Evolutionary conservation across 2,797 vertebrate genomes (phyloP), one percentile per base, ranked within the genome.

Genomic region (Silurus aristotelis): DNA sequence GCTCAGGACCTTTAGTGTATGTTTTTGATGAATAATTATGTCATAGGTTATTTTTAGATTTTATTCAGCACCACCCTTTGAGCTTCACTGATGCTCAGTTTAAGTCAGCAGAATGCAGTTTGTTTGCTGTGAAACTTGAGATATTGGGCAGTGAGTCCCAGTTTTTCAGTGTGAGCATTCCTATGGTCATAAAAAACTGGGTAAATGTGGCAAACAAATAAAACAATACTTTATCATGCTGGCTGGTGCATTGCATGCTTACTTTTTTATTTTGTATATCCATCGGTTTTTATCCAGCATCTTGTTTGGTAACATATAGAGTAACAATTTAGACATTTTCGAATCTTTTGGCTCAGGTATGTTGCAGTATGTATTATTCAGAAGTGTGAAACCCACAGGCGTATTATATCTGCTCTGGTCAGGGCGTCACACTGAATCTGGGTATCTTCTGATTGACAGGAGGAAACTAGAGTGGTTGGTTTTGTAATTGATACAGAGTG

Each of bases 341-440:
- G n/a, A 80, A 67, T 67, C 10, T 25, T 80, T 55, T 67, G 25
- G 79, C 79, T 67, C 46, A 17, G 46, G 63, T 52, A 19, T 46
- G 15, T 3, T 52, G 46, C 79, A 52, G 43, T 66, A 80, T 80
- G 79, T 80, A 67, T 80, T 80, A 80, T 80, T 80, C 60, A 80
- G 58, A 46, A 63, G 46, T 8, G 46, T 13, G 25, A 55, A 67
- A 52, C 61, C 78, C n/a, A n/a, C 2, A 43, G 43, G 61, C 43
- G n/a, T 80, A 67, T 80, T 67, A 55, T 67, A 67, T 80, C 17
- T 3, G 3, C n/a, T 66, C 78, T 48, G 43, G 61, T 66, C 38
- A 6, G 78, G 58, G 13, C 14, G 13, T 80, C 77, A 61, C 58
- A 15, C 14, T 15, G 76, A 78, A 78, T 78, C 56, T 14, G 19